Conservation (phyloP, 2,888 invertebrate genomes). For the Pyrrhia umbra region DNA sequence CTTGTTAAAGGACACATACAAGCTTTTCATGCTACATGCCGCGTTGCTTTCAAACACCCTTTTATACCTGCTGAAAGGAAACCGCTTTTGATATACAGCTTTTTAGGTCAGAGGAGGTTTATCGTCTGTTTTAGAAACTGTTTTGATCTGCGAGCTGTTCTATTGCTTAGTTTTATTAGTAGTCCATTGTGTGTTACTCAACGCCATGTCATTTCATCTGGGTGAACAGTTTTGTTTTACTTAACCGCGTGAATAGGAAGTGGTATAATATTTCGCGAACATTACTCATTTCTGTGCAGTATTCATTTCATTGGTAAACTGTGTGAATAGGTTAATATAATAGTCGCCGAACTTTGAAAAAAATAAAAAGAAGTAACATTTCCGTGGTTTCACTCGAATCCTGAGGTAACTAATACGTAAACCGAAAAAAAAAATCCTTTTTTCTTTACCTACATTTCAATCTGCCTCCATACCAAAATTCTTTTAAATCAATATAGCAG, state of each 20-base stretch:
- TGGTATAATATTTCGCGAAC: conserved; percentile 41
- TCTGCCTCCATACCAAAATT: too few species aligned
- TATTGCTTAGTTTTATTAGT: conserved; percentile 18
- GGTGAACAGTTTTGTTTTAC: conserved; percentile 56
- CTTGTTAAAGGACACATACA: conserved; percentile 84
- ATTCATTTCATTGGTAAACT: conserved; percentile 33
- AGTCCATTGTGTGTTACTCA: conserved; percentile 33
- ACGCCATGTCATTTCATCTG: conserved; percentile 44
- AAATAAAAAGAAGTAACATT: too few species aligned
- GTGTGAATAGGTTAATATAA: not conserved
- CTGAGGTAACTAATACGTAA: too few species aligned
- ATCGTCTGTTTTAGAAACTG: conserved; percentile 22
- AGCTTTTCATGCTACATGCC: conserved; percentile 69
- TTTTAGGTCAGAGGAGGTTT: conserved; percentile 57
- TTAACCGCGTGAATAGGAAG: conserved; percentile 55
- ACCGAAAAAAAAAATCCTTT: too few species aligned
- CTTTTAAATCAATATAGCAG: too few species aligned
- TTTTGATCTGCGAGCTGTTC: conserved; percentile 32
- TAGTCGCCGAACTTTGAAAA: too few species aligned
- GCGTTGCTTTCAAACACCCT: conserved; percentile 65
- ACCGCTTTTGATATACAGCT: conserved; percentile 48
- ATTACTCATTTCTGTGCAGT: conserved; percentile 26
- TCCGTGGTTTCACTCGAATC: too few species aligned
- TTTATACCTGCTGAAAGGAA: conserved; percentile 53
- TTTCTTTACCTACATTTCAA: too few species aligned